phyloP scores from a whole-genome alignment of 2,888 invertebrate genomes.

The Acleris holmiana region DNA sequence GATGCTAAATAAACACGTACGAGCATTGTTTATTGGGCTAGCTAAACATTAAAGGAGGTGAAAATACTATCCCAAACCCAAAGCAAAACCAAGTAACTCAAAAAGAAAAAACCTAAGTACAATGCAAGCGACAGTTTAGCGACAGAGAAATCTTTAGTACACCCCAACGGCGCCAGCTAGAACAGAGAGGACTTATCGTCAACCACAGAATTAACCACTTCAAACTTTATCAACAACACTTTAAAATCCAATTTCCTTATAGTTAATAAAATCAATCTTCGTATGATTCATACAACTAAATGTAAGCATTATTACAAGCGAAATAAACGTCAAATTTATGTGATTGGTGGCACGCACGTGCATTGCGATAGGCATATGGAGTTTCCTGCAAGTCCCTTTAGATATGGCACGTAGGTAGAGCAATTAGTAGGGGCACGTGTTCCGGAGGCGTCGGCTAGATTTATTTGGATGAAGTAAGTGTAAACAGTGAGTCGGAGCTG shows the following conservation, averaged over 20 bases:
- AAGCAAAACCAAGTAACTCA: background rate
- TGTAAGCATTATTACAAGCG: conserved; percentile 46
- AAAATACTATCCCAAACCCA: conserved; percentile 7
- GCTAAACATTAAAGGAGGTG: conserved; percentile 2
- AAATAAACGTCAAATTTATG: conserved; percentile 49
- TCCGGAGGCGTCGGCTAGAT: conserved; percentile 54
- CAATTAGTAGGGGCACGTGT: conserved; percentile 59
- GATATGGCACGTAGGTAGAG: conserved; percentile 65
- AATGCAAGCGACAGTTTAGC: conserved; percentile 34
- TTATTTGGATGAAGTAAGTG: conserved; percentile 46
- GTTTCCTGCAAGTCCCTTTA: conserved; percentile 54
- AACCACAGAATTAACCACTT: background rate
- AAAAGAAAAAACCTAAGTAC: background rate
- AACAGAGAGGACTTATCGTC: conserved; percentile 15
- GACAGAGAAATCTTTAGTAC: conserved; percentile 32
- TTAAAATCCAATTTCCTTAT: background rate
- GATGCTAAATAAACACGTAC: conserved; percentile 20
- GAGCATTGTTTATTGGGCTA: conserved; percentile 3
- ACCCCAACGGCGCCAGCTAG: conserved; percentile 10
- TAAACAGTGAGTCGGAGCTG: conserved; percentile 19
- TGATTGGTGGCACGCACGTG: conserved; percentile 41
- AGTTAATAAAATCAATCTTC: conserved; percentile 1
- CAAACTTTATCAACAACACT: background rate
- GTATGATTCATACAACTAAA: conserved; percentile 45
- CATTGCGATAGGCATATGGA: conserved; percentile 30